Base-by-base conservation (phyloP, 2,888 invertebrate species). In the Orthosia gracilis region DNA sequence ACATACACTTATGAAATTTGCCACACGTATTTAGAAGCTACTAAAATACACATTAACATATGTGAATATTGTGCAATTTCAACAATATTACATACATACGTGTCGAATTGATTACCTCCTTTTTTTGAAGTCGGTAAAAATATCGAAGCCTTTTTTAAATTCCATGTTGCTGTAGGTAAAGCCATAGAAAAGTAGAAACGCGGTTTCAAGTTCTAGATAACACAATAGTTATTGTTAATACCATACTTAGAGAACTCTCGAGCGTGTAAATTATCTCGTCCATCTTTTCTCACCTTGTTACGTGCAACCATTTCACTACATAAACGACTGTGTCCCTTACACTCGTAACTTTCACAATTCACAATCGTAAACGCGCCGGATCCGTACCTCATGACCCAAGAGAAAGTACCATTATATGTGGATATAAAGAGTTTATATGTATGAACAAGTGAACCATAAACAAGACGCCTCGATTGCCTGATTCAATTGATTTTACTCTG, bases 321-420 rank as follows among this genome's bases (percentile, higher is more conserved):
- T 69, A 62, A 72, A 83, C 74, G 67, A 74, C 71, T 73, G 73
- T 61, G 82, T 80, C 82, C 85, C 84, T 85, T 84, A 84, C 58
- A 77, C 71, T 73, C 73, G 76, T 75, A 76, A 85, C 85, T 85
- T 85, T 85, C 85, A 84, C 85, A 82, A 80, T 84, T 82, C 83
- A 82, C 85, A 80, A 80, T 83, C 79, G 79, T 76, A 73, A 80
- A 77, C 73, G 78, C 73, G 70, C 49, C 65, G 75, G 69, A 79
- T 64, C 31, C 73, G 73, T 73, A 63, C 82, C 78, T 74, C 75
- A 69, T 84, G 85, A 79, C 80, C 63, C 76, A 63, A 67, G 86
- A 69, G 85, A 85, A 85, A 85, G 84, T 85, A 69, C 71, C 40
- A 71, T 71, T 71, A 68, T 59, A 47, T 69, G 58, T 57, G 65